Evolutionary conservation across 2,113 vertebrate species (phyloP), one percentile per base, ranked within the genome.

Genomic region (Marmota monax): DNA sequence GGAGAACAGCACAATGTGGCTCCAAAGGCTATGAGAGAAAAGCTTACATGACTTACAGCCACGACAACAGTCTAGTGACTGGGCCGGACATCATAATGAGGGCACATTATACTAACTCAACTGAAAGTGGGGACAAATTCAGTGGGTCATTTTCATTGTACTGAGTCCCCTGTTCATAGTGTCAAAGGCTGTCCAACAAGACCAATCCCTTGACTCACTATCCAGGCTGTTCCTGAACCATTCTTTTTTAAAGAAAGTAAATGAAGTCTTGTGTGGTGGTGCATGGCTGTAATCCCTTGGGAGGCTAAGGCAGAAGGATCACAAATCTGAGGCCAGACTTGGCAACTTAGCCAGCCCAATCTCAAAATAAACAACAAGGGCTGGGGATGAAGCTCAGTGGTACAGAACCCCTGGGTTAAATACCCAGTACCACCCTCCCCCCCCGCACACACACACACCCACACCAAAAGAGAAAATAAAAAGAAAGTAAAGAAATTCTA

Each of bases 1-100:
- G 80, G 72, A 77, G 58, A 61, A 37, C 20, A 45, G 56, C 63
- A 3, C 0, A 2, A 16, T 0, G 1, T 16, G 14, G 84, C 34
- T 0, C 2, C 3, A 25, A 25, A 4, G 17, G 20, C 17, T 14
- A 1, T 0, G 6, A 42, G 32, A 4, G 23, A 20, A 1, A 51
- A 6, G 86, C 29, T 29, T 18, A 5, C 0, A 5, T 7, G 25
- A 9, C 56, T 58, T 58, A 61, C 23, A 61, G 74, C 1, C 2
- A 22, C 5, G 79, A 32, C 11, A 3, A 25, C 1, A 4, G 48
- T 10, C 39, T 20, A 61, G 6, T 48, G 67, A 32, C 51, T 7
- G 34, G 6, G 27, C 29, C 0, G 13, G 61, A 32, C 2, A 0
- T 10, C 10, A 23, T 20, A 34, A n/a, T 0, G 0, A 73, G 32